Percentiles rank a stretch among this genome's conserved stretches.
Conservation (phyloP, 2,113 vertebrate species). For the Ptilorrhoa leucosticta region DNA sequence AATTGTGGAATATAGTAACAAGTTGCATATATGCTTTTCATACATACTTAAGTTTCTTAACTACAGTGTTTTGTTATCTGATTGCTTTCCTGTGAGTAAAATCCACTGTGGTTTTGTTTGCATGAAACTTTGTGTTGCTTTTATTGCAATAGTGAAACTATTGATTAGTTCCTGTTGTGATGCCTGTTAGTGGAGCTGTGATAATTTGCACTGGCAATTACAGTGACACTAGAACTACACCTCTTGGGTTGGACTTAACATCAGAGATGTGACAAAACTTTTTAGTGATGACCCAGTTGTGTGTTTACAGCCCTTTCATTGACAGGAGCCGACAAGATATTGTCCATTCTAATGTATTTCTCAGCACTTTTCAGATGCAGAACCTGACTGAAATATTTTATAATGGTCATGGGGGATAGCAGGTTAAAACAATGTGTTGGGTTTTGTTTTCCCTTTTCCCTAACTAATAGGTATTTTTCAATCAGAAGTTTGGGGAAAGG, state of each 20-base stretch:
- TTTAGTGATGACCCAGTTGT: background rate
- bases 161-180: background rate
- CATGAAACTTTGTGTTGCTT: background rate
- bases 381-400: background rate
- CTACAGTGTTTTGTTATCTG: fast-evolving
- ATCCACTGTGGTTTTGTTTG: background rate
- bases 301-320: fast-evolving
- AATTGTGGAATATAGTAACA: background rate
- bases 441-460: background rate
- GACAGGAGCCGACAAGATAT: background rate
- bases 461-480: background rate
- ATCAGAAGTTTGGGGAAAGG: fast-evolving
- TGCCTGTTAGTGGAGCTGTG: background rate
- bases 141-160: fast-evolving
- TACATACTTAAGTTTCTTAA: fast-evolving
- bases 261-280: background rate
- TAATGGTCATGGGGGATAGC: too few relatives aligned
- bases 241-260: background rate
- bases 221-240: background rate
- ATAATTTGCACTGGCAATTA: fast-evolving
- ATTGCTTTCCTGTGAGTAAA: background rate
- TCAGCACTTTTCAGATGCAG: background rate
- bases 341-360: background rate
- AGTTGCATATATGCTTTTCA: background rate
- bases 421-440: background rate